These are phyloP conservation scores for Girardinichthys multiradiatus DNA, from an alignment of 2,113 vertebrate species.

Conservation along the genomic window DNA sequence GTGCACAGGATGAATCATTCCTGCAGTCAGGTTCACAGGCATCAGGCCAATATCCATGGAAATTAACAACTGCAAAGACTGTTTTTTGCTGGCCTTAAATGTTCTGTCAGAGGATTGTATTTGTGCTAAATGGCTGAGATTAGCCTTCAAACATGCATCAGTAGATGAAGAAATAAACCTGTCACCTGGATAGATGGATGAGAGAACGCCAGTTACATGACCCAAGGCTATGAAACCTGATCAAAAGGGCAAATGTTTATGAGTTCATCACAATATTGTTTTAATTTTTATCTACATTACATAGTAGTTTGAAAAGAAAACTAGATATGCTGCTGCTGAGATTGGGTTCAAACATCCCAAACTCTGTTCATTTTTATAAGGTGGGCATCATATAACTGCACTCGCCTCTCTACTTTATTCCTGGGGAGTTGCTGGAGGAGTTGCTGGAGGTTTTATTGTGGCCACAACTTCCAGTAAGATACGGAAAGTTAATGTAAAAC, in stretches of 20 bases:
- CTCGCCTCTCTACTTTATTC: background rate
- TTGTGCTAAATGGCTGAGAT: slow-evolving; percentile 6
- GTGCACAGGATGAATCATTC: slow-evolving; percentile 7
- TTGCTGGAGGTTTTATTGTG: background rate
- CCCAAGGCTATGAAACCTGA: background rate
- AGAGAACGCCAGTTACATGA: background rate
- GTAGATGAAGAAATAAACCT: background rate
- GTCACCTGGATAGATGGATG: background rate
- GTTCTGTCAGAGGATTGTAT: background rate
- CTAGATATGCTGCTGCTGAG: background rate
- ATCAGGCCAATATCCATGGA: slow-evolving; percentile 15
- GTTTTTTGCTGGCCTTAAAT: slow-evolving; percentile 1
- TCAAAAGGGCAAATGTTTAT: background rate
- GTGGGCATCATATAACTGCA: background rate
- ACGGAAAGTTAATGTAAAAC: background rate
- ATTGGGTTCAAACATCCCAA: too few relatives aligned
- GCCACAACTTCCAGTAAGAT: background rate
- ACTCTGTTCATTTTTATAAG: background rate
- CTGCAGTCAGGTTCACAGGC: slow-evolving; percentile 47
- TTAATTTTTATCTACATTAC: too few relatives aligned
- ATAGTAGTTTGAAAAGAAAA: too few relatives aligned
- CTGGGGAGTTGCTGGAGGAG: too few relatives aligned
- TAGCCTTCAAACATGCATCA: background rate
- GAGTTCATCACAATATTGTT: too few relatives aligned
- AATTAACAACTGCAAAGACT: background rate